Percentiles rank a stretch among this genome's conserved stretches.
Evolutionary conservation across 1,140 invertebrate genomes (phyloP).

Genomic region (Fopius arisanus): DNA sequence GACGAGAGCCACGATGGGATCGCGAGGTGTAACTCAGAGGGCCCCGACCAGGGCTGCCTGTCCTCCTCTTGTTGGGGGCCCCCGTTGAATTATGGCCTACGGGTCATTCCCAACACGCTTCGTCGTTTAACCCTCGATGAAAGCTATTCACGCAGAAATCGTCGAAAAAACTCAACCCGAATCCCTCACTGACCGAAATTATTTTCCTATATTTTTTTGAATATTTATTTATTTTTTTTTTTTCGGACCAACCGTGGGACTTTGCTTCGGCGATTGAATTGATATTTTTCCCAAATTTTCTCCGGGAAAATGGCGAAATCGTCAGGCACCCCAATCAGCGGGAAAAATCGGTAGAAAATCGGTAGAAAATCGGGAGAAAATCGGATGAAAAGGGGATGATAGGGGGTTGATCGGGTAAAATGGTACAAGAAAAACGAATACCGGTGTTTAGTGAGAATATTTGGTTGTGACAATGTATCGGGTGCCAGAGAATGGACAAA

Average conservation of each 20-base stretch:
- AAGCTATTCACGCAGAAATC: constrained; percentile 49
- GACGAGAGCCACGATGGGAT: constrained; percentile 17
- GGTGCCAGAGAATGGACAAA: neutral
- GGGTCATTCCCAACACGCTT: constrained; percentile 62
- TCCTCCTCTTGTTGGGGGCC: constrained; percentile 32
- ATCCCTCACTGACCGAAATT: too few species aligned
- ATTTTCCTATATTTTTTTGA: too few species aligned
- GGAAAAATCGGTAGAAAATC: too few species aligned
- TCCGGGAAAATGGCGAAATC: too few species aligned
- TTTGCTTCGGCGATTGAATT: too few species aligned
- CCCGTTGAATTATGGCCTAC: constrained; percentile 25
- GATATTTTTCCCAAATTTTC: too few species aligned
- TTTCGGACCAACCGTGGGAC: too few species aligned
- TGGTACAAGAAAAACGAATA: neutral
- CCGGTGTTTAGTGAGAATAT: neutral
- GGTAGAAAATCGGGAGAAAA: too few species aligned
- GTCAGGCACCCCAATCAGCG: too few species aligned
- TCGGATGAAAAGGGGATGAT: too few species aligned
- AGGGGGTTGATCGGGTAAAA: too few species aligned
- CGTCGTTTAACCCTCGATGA: constrained; percentile 61
- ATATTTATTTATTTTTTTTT: too few species aligned
- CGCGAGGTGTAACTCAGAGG: constrained; percentile 28
- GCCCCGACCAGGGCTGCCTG: neutral
- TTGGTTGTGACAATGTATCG: neutral
- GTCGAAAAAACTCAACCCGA: neutral